Percentiles rank a stretch among this genome's conserved stretches.
These are phyloP conservation scores for Ameiurus melas DNA, from an alignment of 2,113 vertebrate genomes.

Conservation along the genomic window DNA sequence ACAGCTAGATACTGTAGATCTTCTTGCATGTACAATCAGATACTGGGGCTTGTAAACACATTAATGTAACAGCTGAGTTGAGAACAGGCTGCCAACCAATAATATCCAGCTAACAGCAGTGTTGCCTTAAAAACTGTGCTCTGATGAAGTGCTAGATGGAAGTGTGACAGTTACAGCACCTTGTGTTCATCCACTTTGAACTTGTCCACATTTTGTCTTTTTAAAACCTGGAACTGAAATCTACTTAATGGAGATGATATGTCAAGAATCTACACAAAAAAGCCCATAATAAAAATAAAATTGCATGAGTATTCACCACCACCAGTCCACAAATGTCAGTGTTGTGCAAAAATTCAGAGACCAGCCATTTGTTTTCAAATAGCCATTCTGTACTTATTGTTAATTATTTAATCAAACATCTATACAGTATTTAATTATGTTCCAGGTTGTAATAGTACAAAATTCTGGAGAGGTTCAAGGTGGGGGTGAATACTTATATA, in stretches of 20 bases:
- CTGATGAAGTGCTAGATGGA: background rate
- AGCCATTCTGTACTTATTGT: background rate
- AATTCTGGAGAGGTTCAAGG: background rate
- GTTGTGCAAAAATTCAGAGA: background rate
- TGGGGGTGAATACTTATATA: background rate
- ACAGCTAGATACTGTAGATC: background rate
- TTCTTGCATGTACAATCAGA: background rate
- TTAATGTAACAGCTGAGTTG: background rate
- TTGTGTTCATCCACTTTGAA: background rate
- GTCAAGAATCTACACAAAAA: background rate
- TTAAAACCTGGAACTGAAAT: background rate
- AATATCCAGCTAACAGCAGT: background rate
- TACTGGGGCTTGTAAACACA: background rate
- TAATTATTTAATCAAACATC: background rate
- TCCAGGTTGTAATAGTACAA: background rate
- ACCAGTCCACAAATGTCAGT: background rate
- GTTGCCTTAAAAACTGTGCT: background rate
- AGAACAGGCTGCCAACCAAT: background rate
- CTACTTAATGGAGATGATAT: background rate
- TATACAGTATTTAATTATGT: background rate
- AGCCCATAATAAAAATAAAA: background rate
- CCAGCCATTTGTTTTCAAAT: background rate
- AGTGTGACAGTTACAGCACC: background rate
- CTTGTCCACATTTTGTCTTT: background rate
- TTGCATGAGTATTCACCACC: background rate